These are phyloP conservation scores for Micromesistius poutassou DNA, from an alignment of 2,797 vertebrate genomes.

Conservation along the genomic window DNA sequence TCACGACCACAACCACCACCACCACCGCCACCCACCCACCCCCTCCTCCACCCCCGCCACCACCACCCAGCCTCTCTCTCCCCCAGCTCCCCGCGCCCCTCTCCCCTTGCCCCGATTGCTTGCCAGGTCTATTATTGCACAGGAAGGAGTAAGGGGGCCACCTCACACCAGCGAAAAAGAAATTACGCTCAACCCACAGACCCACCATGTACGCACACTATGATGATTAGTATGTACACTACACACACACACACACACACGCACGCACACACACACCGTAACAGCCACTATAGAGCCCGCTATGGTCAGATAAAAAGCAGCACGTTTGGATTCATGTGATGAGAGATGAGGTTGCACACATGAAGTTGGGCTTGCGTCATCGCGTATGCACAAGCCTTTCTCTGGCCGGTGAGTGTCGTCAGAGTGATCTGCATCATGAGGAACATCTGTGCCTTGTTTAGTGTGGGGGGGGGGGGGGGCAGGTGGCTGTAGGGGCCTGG, in stretches of 20 bases:
- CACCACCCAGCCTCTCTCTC: conserved; percentile 17
- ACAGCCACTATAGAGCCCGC: neutral
- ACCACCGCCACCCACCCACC: neutral
- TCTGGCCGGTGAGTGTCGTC: neutral
- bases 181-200: neutral
- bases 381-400: neutral
- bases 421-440: neutral
- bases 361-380: neutral
- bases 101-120: conserved; percentile 32
- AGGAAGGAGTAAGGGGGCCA: conserved; percentile 55
- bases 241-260: no score
- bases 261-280: no score
- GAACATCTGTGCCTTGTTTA: neutral
- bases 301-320: no score
- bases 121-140: conserved; percentile 66
- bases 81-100: neutral
- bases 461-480: neutral
- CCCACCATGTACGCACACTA: neutral
- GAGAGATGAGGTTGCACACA: neutral
- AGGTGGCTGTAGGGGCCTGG: neutral
- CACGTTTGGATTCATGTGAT: neutral
- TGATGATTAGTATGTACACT: no score
- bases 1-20: conserved; percentile 15
- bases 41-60: neutral
- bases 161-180: conserved; percentile 4